phyloP scores from a whole-genome alignment of 2,113 vertebrate species.

The Jacana jacana region DNA sequence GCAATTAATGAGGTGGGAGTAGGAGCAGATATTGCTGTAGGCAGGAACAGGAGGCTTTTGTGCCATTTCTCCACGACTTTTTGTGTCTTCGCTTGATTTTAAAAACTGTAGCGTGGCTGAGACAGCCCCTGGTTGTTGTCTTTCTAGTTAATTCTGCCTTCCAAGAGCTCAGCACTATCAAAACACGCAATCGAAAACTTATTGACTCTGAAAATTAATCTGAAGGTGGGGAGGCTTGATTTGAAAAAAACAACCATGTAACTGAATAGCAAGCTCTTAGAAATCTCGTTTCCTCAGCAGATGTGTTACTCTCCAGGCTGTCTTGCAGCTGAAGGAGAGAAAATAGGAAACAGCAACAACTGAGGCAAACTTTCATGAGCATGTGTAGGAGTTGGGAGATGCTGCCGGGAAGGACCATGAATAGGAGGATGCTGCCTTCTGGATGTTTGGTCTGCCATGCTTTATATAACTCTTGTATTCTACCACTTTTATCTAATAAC shows the following conservation, averaged over 20 bases:
- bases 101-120: background rate
- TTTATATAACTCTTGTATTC: background rate
- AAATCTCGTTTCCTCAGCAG: background rate
- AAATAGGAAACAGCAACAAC: background rate
- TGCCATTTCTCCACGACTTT: background rate
- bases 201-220: background rate
- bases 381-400: background rate
- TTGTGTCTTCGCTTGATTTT: background rate
- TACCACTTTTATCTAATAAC: background rate
- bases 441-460: background rate
- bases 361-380: background rate
- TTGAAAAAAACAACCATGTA: background rate
- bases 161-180: background rate
- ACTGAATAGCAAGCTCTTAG: background rate
- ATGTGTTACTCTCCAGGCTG: background rate
- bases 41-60: conserved; percentile 35
- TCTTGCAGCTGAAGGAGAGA: background rate
- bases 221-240: background rate
- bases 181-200: background rate
- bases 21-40: conserved; percentile 15
- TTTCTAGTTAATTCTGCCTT: background rate
- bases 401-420: background rate
- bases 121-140: background rate
- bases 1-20: conserved; percentile 65
- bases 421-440: background rate